Base-by-base conservation (phyloP, 1,140 invertebrate species). In the Drosophila suzukii region DNA sequence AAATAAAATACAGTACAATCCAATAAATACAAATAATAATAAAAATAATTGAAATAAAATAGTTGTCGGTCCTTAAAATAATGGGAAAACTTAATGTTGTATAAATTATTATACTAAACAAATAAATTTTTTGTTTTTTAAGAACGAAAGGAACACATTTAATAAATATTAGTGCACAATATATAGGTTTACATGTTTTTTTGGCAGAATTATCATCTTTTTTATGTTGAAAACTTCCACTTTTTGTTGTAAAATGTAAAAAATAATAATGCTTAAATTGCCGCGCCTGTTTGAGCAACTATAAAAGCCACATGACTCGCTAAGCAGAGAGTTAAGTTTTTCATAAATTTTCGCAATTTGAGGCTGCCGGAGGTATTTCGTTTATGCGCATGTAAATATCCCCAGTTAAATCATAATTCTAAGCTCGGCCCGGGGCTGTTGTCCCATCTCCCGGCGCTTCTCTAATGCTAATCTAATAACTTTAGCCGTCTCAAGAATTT, bases 381-480 rank as follows among this genome's bases (percentile, higher is more conserved):
- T 76, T 88, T 88, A 88, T 86, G 86, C 71, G 47, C 85, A 90
- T 90, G 81, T 88, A 88, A 88, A 89, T 89, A 89, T 74, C 60
- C 65, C 24, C 32, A 63, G 70, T 39, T 89, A 89, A 90, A 89
- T 89, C 84, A 89, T 89, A 81, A 89, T 90, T 81, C 74, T 75
- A 84, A 84, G 84, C 85, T 89, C 58, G 67, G 82, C 68, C 47
- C 62, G 44, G 43, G 75, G 46, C 60, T 58, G 32, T 46, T 77
- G 43, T 24, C 73, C 4, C 50, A 24, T 13, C 54, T 46, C 39
- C 50, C 59, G 11, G 53, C 15, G 20, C 5, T 60, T 63, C 73
- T 65, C 84, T 90, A 90, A 89, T 89, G 84, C 85, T 89, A 89
- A 89, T 89, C 84, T 89, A 89, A 89, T 89, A 89, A 89, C 84